phyloP scores from a whole-genome alignment of 2,888 invertebrate species.

The Gryllus longicercus region DNA sequence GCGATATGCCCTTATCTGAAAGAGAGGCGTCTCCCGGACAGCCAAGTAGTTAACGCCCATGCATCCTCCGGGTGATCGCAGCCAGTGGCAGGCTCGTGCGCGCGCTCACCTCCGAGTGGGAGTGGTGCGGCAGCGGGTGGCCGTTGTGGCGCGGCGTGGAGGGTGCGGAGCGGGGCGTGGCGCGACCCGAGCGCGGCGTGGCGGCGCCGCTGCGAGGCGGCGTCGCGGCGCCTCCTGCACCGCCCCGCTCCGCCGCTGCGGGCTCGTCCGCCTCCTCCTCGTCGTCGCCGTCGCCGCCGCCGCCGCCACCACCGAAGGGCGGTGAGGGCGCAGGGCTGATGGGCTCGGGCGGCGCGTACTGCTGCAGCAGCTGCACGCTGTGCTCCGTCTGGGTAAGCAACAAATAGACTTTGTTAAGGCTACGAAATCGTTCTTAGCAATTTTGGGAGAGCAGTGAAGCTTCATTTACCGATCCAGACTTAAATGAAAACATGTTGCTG shows the following conservation, averaged over 20 bases:
- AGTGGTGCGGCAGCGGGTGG: not conserved
- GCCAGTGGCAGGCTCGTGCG: too few relatives aligned
- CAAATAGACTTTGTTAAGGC: not conserved
- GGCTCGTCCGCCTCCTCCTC: conserved; percentile 25
- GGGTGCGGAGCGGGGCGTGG: not conserved
- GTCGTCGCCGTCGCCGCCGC: not conserved
- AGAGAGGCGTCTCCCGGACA: too few relatives aligned
- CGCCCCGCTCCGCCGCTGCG: not conserved
- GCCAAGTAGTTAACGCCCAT: too few relatives aligned
- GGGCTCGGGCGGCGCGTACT: conserved; percentile 36
- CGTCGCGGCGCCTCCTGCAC: not conserved
- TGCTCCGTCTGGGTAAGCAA: conserved; percentile 39
- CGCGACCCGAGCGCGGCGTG: not conserved
- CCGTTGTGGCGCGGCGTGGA: not conserved
- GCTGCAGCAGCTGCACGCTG: conserved; percentile 40
- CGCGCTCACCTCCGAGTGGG: not conserved
- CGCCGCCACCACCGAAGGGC: conserved; percentile 23
- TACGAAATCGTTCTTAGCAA: too few relatives aligned
- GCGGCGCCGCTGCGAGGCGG: not conserved
- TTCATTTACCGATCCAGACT: too few relatives aligned
- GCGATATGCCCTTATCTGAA: too few relatives aligned
- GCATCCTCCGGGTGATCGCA: too few relatives aligned
- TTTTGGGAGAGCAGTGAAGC: too few relatives aligned
- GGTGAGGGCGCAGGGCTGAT: conserved; percentile 24
- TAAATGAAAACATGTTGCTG: too few relatives aligned